Base-by-base conservation (phyloP, 2,797 vertebrate genomes). In the Aeoliscus strigatus region DNA sequence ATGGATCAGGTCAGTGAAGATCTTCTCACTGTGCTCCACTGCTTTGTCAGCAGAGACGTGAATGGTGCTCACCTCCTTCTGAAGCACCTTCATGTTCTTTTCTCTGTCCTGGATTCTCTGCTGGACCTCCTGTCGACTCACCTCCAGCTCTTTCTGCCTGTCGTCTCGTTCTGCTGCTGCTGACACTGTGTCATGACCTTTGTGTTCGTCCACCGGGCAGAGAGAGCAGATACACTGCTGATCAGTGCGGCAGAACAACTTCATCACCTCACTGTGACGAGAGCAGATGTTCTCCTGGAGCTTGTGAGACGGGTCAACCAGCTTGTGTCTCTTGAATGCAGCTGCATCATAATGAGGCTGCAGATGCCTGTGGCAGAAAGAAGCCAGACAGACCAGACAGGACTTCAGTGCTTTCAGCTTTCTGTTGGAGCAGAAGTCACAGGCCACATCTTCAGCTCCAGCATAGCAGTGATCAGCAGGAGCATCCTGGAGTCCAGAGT, bases 21-120 rank as follows among this genome's bases (percentile, higher is more conserved):
- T 21, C 18, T 21, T 21, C 18, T 6, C 18, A 21, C 3, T 6
- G 18, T 21, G 3, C 3, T 21, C 18, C 18, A 21, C 3, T 21
- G 18, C 18, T 21, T 21, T 21, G 6, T 21, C 18, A 21, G 18
- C 18, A 21, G 18, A 21, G 18, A 21, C 3, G 6, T 21, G 3
- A 6, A 21, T 21, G 18, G 18, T 6, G 3, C 6, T 21, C 18
- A 3, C 18, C 18, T 21, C 18, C 18, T 21, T 3, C 6, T 21
- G 43, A 8, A 53, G 50, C 17, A 26, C 8, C 38, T 52, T 35
- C 30, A 52, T 21, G 5, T 47, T 36, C 25, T 51, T 45, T 10
- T 59, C 36, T 46, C 32, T 40, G 24, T 59, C 21, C 17, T 44
- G 54, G 43, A 47, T 57, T 16, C 25, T 37, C 48, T 43, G 41